Conservation (phyloP, 2,797 vertebrate species). For the Taenioides sp. region DNA sequence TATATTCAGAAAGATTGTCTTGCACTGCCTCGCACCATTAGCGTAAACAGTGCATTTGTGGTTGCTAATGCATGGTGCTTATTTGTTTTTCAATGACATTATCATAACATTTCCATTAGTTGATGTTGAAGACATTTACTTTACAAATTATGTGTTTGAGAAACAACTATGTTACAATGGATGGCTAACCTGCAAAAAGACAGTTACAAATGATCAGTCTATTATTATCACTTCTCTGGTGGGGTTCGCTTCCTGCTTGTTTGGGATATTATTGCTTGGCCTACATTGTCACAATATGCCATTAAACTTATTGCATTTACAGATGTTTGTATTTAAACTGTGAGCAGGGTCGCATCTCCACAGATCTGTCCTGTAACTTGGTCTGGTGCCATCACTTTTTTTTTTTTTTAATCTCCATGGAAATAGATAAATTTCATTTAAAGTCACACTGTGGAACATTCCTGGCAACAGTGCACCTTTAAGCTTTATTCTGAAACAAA, state of each 20-base stretch:
- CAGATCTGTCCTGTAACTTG: background rate
- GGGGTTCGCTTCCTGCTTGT: too few relatives aligned
- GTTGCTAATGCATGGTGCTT: conserved; percentile 6
- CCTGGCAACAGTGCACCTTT: background rate
- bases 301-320: too few relatives aligned
- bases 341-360: background rate
- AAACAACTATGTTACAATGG: background rate
- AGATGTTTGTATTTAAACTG: too few relatives aligned
- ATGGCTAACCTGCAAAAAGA: background rate
- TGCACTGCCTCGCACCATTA: background rate
- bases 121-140: conserved; percentile 4
- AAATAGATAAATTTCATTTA: too few relatives aligned
- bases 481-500: background rate
- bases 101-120: conserved; percentile 4
- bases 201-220: background rate
- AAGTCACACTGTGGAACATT: too few relatives aligned
- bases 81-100: conserved; percentile 4
- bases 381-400: background rate
- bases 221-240: background rate
- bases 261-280: too few relatives aligned
- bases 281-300: too few relatives aligned
- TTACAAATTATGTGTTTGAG: background rate
- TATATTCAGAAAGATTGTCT: conserved; percentile 5
- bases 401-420: too few relatives aligned
- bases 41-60: conserved; percentile 3